Base-by-base conservation (phyloP, 2,113 vertebrate genomes). In the Oryzias woworae region DNA sequence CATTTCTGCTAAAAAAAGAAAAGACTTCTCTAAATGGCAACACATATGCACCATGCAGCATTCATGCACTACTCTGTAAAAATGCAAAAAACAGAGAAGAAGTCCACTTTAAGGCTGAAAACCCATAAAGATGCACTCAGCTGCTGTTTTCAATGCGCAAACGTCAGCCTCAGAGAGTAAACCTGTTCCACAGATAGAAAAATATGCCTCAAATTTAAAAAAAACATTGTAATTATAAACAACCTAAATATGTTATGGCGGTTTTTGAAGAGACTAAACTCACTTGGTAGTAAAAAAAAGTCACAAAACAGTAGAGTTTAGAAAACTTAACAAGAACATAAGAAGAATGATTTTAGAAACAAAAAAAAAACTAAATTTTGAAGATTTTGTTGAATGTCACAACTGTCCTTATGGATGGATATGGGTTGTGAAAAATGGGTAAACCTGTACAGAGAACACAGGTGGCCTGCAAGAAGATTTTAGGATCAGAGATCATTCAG, bases 141-240 rank as follows among this genome's bases (percentile, higher is more conserved):
- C 70, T 70, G 65, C 85, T 77, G 75, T 68, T 78, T 71, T 85
- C 70, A 84, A 62, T 80, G 82, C 57, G 66, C 73, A 81, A 77
- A 69, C 64, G 60, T 58, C 66, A 14, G 7, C 7, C 65, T 59
- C 75, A 41, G 61, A 56, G 63, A 76, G 16, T 53, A 75, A 53
- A 80, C 77, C 53, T 56, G 62, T 23, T 76, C 69, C 72, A 65
- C 70, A 45, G 65, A 71, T 53, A 18, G 50, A 79, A 65, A 68
- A 58, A 28, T 28, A 28, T 28, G 26, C 26, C 26, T 6, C 7
- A 6, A 28, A 28, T 28, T 28, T 4, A 28, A 36, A 36, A 46
- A 46, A 46, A 46, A 4, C 16, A 17, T 16, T 3, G 44, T 14
- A 46, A 46, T 17, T 17, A 46, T 16, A 5, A 46, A 16, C 14